Base-by-base conservation (phyloP, 2,797 vertebrate genomes). In the Phaenicophaeus curvirostris region DNA sequence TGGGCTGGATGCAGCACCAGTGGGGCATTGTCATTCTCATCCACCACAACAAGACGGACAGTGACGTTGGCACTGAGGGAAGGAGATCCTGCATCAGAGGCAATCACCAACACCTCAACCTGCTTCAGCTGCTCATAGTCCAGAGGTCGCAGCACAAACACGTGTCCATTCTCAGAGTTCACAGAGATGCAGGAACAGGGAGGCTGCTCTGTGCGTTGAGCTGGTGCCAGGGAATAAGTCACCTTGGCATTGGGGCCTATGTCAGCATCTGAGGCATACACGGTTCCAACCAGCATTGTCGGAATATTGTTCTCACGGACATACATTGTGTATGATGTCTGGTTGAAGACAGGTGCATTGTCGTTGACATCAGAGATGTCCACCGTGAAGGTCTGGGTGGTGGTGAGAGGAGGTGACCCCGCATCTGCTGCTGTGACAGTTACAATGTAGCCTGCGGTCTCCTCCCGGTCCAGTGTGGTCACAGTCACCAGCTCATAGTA, bases 351-450 rank as follows among this genome's bases (percentile, higher is more conserved):
- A 8, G 98, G 98, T 1, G 97, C 92, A 11, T 98, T 98, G 66
- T 98, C 98, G 14, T 98, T 98, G 27, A 98, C 76, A n/a, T 98
- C 98, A 13, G 97, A 94, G 67, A 98, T 84, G 39, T 95, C 92
- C 82, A 98, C 94, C 1, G 81, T 98, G 67, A 98, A 95, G 13
- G 94, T 96, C 77, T 95, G 95, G 8, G 95, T 91, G 14, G 93
- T 96, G 11, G 94, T 96, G 72, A 98, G 95, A 25, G 95, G 77
- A 72, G 98, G 98, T 8, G 92, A 2, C 3, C 3, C 35, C 89
- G 41, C 15, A 7, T 1, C n/a, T 1, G 90, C 97, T 16, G 96
- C 97, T 0, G 75, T 96, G 15, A 98, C 96, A 1, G 82, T 94
- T 87, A 93, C 5, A 4, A 95, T 88, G 80, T 98, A 97, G 8